phyloP scores from a whole-genome alignment of 2,888 invertebrate species.

The Chironomus tentans region DNA sequence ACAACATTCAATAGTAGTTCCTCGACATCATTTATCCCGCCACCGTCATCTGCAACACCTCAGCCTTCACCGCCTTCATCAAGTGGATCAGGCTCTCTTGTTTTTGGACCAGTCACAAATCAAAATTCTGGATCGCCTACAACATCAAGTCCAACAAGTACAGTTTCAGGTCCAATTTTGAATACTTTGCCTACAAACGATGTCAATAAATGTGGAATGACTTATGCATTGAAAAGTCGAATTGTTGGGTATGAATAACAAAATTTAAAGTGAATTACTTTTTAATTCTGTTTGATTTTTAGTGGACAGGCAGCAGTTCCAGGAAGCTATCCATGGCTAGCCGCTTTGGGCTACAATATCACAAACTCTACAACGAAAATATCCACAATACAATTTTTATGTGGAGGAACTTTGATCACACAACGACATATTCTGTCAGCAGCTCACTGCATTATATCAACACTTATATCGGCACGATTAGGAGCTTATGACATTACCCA shows the following conservation, averaged over 20 bases:
- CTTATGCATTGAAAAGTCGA: slow-evolving; percentile 41
- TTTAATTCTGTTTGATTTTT: background rate
- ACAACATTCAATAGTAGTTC: background rate
- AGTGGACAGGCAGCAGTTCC: background rate
- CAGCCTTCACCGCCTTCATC: background rate
- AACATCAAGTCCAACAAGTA: background rate
- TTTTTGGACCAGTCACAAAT: background rate
- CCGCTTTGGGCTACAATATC: slow-evolving; percentile 58
- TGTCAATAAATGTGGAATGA: slow-evolving; percentile 45
- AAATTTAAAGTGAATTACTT: slow-evolving; percentile 42
- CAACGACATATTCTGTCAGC: slow-evolving; percentile 62
- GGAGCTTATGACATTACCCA: slow-evolving; percentile 65
- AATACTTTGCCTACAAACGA: slow-evolving; percentile 26
- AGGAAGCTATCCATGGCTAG: slow-evolving; percentile 67
- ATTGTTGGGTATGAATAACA: slow-evolving; percentile 48
- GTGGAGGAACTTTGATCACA: slow-evolving; percentile 64
- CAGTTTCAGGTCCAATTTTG: background rate
- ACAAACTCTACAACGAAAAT: slow-evolving; percentile 38
- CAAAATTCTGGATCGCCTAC: background rate
- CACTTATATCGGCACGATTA: slow-evolving; percentile 47
- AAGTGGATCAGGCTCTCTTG: background rate
- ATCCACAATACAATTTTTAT: slow-evolving; percentile 54
- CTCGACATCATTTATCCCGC: background rate
- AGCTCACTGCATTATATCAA: slow-evolving; percentile 38
- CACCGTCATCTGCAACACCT: background rate